A percentile compares a stretch with the other conserved stretches of the same genome.
These are phyloP conservation scores for Drosophila guanche DNA, from an alignment of 1,140 invertebrate species.

Conservation along the genomic window DNA sequence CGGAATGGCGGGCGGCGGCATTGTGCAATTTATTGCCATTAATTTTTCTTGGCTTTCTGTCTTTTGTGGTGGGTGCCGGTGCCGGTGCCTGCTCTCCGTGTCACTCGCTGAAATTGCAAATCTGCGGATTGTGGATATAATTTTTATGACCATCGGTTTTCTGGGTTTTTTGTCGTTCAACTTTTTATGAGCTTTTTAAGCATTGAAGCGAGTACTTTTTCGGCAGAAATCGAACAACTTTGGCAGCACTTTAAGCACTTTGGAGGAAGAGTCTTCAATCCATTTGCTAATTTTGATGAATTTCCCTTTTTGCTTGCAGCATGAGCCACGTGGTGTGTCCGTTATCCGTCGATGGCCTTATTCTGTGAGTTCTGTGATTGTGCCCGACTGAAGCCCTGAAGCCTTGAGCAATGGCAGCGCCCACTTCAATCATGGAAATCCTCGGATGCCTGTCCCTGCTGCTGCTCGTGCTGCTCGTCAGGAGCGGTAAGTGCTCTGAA, in stretches of 20 bases:
- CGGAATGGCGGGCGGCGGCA: slow-evolving; percentile 41
- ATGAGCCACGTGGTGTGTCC: slow-evolving; percentile 50
- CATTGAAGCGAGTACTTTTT: slow-evolving; percentile 23
- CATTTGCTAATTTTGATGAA: slow-evolving; percentile 41
- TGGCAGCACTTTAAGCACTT: neutral
- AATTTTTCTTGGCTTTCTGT: slow-evolving; percentile 57
- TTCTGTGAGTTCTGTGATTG: slow-evolving; percentile 32
- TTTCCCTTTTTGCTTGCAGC: slow-evolving; percentile 6
- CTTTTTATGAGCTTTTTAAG: slow-evolving; percentile 34
- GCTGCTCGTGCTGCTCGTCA: slow-evolving; percentile 61
- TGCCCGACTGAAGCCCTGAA: slow-evolving; percentile 15
- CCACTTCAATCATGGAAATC: slow-evolving; percentile 63
- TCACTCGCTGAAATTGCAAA: slow-evolving; percentile 47
- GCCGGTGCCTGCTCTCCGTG: slow-evolving; percentile 3
- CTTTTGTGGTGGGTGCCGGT: neutral
- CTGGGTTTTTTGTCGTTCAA: slow-evolving; percentile 29
- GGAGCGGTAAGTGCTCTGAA: slow-evolving; percentile 50
- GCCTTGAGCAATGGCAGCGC: slow-evolving; percentile 43
- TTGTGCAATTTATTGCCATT: slow-evolving; percentile 75
- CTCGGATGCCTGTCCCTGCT: slow-evolving; percentile 55
- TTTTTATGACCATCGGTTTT: slow-evolving; percentile 40
- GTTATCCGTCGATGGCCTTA: slow-evolving; percentile 19
- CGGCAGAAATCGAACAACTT: slow-evolving; percentile 39
- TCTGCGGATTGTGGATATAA: slow-evolving; percentile 61
- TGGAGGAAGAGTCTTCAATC: slow-evolving; percentile 25